Evolutionary conservation across 2,113 vertebrate genomes (phyloP), one percentile per base, ranked within the genome.

Genomic region (Sceloporus undulatus): DNA sequence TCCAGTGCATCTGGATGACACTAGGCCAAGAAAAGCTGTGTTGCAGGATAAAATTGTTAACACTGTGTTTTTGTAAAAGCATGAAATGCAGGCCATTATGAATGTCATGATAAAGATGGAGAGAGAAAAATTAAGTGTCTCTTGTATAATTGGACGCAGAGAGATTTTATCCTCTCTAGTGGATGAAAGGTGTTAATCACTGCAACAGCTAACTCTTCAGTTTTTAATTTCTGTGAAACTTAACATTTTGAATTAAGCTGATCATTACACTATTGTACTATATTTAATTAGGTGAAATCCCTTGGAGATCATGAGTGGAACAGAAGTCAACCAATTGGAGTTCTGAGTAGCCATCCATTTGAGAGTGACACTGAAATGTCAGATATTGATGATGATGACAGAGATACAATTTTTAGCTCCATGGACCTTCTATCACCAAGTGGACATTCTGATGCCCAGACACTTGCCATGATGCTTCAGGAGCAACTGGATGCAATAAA

Each of bases 351-450:
- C 70, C 99, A 99, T 91, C 97, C 97, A 1, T 99, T 99, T 65
- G 99, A 99, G 94, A 99, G 99, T 9, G 99, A 99, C 95, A 99
- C 99, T 0, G 99, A 99, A 95, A 98, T 99, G 98, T 99, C 99
- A 0, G 99, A 99, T 95, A 99, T 99, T 0, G 98, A 99, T 68
- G 99, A 99, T 0, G 98, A 99, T 9, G 99, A 99, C 65, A 96
- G 98, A 93, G 99, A 99, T 94, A 99, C 99, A 0, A 93, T 99
- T 93, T 99, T 99, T 94, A 99, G 99, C 94, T 99, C 99, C 85
- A 99, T 99, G 98, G 99, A 99, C 94, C 96, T 99, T 89, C 97
- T 99, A 54, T 99, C 99, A 42, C 99, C 99, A 76, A 95, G 98
- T 1, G 99, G 98, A 38, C 98, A 99, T 96, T 99, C 99, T 0